Evolutionary conservation across 1,140 invertebrate genomes (phyloP).

Genomic region (Lucilia sericata): DNA sequence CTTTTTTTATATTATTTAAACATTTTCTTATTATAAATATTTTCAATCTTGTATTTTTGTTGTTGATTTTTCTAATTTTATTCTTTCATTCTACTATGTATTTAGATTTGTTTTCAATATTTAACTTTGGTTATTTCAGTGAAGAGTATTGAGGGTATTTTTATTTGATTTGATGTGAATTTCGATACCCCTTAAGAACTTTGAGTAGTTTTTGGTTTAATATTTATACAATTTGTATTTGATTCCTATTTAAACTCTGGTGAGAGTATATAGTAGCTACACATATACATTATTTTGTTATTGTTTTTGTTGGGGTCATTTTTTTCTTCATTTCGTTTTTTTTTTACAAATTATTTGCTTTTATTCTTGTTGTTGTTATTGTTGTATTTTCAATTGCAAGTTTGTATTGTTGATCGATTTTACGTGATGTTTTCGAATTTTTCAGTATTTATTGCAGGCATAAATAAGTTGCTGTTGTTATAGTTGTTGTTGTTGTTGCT

Average conservation of each 20-base stretch:
- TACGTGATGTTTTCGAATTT: conserved; percentile 68
- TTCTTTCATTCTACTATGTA: neutral
- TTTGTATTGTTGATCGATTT: conserved; percentile 68
- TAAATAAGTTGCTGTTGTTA: neutral
- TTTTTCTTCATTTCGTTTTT: conserved; percentile 2
- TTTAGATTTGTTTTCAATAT: neutral
- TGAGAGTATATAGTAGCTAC: neutral
- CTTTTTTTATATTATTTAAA: too few species aligned
- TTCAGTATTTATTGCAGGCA: conserved; percentile 65
- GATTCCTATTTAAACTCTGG: neutral
- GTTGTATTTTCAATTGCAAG: conserved; percentile 55
- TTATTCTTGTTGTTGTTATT: neutral
- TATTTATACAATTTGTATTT: neutral
- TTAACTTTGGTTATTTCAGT: conserved; percentile 19
- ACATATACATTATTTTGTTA: neutral
- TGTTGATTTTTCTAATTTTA: neutral
- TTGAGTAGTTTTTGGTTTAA: neutral
- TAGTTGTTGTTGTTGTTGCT: too few species aligned
- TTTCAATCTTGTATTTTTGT: too few species aligned
- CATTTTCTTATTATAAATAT: too few species aligned
- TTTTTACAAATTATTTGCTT: neutral
- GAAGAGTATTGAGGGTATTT: neutral
- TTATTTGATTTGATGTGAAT: neutral
- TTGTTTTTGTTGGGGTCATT: conserved; percentile 41
- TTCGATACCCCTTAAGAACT: neutral